Conservation (phyloP, 1,140 invertebrate genomes). For the Psix sp. region DNA sequence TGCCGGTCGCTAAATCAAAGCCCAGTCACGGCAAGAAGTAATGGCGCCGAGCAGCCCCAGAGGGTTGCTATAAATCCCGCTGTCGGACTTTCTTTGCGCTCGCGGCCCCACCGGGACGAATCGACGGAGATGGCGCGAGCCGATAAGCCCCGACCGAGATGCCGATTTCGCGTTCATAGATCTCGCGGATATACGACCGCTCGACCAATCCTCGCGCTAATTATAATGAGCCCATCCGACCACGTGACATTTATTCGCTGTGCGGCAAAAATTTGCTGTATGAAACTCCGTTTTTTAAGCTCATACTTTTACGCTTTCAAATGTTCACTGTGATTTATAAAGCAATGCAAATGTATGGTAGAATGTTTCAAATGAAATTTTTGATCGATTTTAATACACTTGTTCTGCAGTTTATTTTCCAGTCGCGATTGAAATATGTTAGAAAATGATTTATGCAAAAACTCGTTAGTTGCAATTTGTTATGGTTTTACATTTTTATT, state of each 20-base stretch:
- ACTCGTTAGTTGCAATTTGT: no score
- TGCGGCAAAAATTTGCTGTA: no score
- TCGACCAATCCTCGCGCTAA: constrained; percentile 62
- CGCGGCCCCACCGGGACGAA: constrained; percentile 34
- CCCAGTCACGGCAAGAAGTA: constrained; percentile 18
- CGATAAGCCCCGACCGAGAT: constrained; percentile 35
- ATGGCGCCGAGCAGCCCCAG: constrained; percentile 47
- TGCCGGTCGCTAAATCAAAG: constrained; percentile 56
- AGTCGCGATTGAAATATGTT: no score
- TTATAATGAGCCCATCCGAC: constrained; percentile 69
- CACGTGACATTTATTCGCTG: constrained; percentile 62
- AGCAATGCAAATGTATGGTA: no score
- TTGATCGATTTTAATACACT: no score
- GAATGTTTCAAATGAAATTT: no score
- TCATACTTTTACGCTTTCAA: no score
- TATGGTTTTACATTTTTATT: no score
- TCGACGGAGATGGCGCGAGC: constrained; percentile 19
- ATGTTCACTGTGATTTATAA: no score
- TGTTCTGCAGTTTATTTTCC: no score
- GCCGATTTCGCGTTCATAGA: constrained; percentile 60
- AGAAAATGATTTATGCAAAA: no score
- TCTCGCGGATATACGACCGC: constrained; percentile 52
- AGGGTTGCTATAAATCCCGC: constrained; percentile 65
- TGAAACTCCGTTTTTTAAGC: no score
- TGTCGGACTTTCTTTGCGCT: constrained; percentile 57